Evolutionary conservation across 2,113 vertebrate genomes (phyloP).

Genomic region (Arothron firmamentum): DNA sequence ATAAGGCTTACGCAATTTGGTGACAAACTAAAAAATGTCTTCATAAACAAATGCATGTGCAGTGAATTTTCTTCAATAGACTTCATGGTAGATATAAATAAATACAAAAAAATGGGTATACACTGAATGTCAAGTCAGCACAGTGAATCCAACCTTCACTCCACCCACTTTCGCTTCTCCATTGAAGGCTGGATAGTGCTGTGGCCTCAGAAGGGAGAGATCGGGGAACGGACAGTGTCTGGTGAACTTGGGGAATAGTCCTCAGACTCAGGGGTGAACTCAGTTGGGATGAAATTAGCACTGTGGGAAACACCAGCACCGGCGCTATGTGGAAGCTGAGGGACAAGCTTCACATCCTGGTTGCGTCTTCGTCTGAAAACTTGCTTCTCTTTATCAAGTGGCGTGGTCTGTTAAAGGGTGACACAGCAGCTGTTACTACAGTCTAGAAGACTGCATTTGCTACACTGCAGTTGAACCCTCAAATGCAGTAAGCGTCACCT

Average conservation of each 20-base stretch:
- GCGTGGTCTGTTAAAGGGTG: slow-evolving; percentile 90
- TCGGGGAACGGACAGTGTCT: slow-evolving; percentile 91
- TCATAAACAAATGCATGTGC: neutral
- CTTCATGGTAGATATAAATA: neutral
- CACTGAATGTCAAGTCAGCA: slow-evolving; percentile 15
- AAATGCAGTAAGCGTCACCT: neutral
- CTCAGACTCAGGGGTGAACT: slow-evolving; percentile 90
- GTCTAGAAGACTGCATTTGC: too few relatives aligned
- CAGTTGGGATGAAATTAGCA: slow-evolving; percentile 72
- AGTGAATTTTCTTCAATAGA: too few relatives aligned
- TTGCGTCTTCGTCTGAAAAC: slow-evolving; percentile 96
- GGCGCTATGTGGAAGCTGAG: slow-evolving; percentile 67
- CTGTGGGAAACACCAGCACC: slow-evolving; percentile 17
- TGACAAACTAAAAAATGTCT: neutral
- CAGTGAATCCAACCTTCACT: neutral
- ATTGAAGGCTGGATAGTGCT: neutral
- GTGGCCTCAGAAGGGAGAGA: slow-evolving; percentile 86
- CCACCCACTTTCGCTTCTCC: neutral
- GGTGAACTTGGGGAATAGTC: slow-evolving; percentile 90
- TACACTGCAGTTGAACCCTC: neutral
- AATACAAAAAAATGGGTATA: slow-evolving; percentile 3
- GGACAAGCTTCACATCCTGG: slow-evolving; percentile 85
- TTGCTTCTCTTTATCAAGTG: slow-evolving; percentile 99
- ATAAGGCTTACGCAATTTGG: slow-evolving; percentile 12
- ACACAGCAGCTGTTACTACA: slow-evolving; percentile 28